Base-by-base conservation (phyloP, 1,140 invertebrate species). In the Psix sp. region DNA sequence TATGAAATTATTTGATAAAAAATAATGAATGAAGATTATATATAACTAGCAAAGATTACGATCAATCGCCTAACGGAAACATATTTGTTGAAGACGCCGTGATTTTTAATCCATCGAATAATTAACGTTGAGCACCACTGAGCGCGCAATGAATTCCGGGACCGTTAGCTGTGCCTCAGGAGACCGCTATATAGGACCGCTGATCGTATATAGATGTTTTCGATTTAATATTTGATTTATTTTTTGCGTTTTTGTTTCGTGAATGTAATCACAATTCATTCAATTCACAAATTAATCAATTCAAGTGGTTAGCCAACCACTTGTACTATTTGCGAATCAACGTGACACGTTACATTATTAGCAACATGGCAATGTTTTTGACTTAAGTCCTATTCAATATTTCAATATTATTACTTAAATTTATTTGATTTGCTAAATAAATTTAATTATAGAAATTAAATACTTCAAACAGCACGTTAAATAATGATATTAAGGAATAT, bases 81-180 rank as follows among this genome's bases (percentile, higher is more conserved):
- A 10, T 9, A 48, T 36, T 36, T 63, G 35, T 49, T 57, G 13
- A 36, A 14, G 45, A 21, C 21, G 38, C 18, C 3, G 6, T 38
- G 24, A 33, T 40, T 56, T 62, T 56, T 40, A 31, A 35, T 35
- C 38, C 45, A 6, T 57, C 16, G 33, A 48, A 60, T 66, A 74
- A 76, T 76, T 76, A 75, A 59, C 48, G 60, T 71, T 76, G 73
- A 76, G 73, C 66, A 68, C 62, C 73, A 65, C 73, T 76, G 73
- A 56, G 31, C 73, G 29, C 60, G 73, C 60, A 62, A 42, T 71
- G 48, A 76, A 76, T 76, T 76, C 73, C 66, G 24, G 43, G 56
- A 76, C 66, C 73, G 73, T 76, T 76, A 76, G 73, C 60, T 52
- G 62, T 74, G 49, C 65, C 60, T 62, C 54, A 18, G 15, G 52